Evolutionary conservation across 2,113 vertebrate genomes (phyloP).

Genomic region (Oreochromis tanganicae): DNA sequence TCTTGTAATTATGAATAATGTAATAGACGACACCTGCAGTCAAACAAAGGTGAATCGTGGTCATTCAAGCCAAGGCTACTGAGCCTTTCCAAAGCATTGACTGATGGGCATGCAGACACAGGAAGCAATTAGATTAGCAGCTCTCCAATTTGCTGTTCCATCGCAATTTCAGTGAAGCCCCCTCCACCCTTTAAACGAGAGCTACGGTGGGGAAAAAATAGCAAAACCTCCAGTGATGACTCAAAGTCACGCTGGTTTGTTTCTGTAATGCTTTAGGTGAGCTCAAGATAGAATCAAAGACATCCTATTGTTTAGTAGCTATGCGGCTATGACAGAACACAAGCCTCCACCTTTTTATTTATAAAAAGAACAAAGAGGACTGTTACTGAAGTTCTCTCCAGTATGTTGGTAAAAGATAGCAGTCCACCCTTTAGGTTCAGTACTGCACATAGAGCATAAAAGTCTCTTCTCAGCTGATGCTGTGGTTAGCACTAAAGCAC

Average conservation of each 20-base stretch:
- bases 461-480: neutral
- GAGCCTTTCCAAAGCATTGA: constrained; percentile 20
- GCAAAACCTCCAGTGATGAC: neutral
- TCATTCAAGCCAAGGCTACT: neutral
- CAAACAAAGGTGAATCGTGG: neutral
- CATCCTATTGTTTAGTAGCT: neutral
- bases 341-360: neutral
- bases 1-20: neutral
- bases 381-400: neutral
- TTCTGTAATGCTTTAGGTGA: neutral
- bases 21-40: neutral
- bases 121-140: constrained; percentile 36
- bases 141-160: constrained; percentile 25
- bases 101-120: constrained; percentile 14
- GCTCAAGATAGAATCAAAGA: constrained; percentile 1
- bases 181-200: constrained; percentile 5
- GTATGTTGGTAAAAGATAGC: neutral
- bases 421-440: neutral
- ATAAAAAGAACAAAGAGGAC: neutral
- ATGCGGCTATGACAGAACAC: neutral
- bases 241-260: neutral
- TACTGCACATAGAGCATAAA: neutral
- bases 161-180: constrained; percentile 35
- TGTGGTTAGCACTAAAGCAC: neutral
- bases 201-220: neutral